Conservation (phyloP, 2,888 invertebrate species). For the Andrena marginata region DNA sequence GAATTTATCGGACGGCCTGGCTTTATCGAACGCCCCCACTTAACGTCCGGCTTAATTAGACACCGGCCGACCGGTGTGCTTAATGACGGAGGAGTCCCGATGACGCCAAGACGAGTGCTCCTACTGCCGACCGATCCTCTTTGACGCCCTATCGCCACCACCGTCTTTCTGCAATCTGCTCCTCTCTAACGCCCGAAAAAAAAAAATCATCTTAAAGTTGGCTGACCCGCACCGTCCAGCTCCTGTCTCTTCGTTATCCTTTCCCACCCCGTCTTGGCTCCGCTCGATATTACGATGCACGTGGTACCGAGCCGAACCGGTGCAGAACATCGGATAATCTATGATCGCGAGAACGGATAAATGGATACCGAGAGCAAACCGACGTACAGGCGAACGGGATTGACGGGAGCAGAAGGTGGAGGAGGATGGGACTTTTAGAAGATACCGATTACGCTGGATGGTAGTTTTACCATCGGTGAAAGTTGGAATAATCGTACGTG, state of each 20-base stretch:
- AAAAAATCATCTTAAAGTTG: slow-evolving; percentile 23
- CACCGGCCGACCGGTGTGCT: slow-evolving; percentile 71
- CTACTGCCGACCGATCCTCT: slow-evolving; percentile 51
- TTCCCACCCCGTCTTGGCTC: not conserved
- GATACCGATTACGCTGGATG: slow-evolving; percentile 35
- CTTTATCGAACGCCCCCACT: slow-evolving; percentile 77
- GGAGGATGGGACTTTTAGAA: not conserved
- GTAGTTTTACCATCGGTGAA: slow-evolving; percentile 44
- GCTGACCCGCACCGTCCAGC: no score
- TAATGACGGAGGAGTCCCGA: slow-evolving; percentile 71
- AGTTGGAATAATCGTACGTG: slow-evolving; percentile 58
- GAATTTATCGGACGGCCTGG: slow-evolving; percentile 76
- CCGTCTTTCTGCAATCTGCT: slow-evolving; percentile 6
- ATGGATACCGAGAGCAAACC: not conserved
- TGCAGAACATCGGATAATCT: no score
- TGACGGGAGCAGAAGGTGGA: not conserved
- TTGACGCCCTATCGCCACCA: slow-evolving; percentile 55
- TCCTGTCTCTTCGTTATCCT: not conserved
- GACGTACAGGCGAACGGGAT: not conserved
- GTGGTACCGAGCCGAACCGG: not conserved
- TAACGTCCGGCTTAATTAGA: slow-evolving; percentile 76
- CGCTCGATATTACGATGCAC: not conserved
- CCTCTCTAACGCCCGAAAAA: slow-evolving; percentile 29
- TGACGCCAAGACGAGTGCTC: slow-evolving; percentile 64
- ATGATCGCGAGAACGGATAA: not conserved